Base-by-base conservation (phyloP, 2,888 invertebrate species). In the Adineta ricciae region DNA sequence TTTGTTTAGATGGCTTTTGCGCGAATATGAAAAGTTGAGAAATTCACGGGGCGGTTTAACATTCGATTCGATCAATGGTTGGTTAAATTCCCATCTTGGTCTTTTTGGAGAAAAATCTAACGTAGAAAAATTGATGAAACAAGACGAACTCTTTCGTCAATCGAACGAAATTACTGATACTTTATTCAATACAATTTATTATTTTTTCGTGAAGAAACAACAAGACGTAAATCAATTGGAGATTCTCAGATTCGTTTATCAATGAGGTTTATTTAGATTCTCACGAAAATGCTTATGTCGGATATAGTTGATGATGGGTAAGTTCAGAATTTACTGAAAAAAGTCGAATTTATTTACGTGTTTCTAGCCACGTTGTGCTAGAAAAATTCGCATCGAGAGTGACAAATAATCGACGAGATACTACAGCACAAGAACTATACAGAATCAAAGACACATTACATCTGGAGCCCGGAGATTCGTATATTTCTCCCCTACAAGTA, bases 1-100 rank as follows among this genome's bases (percentile, higher is more conserved):
- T 78, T 9, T 24, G 1, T 24, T 41, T 41, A 78, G 78, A 41
- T 78, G 78, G 78, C 24, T 78, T 78, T 78, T 9, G 14, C 21
- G 78, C 9, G 78, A 78, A 24, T 78, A 78, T 78, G 41, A 78
- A 41, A 78, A 78, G n/a, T 8, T 78, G n/a, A 41, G 5, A 78
- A 1, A 4, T 24, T 41, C 73, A 78, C 8, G 4, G 0, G 41
- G 16, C 3, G 78, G 41, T 78, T 78, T 78, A 78, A 78, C 78
- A 78, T 11, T 78, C 2, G 78, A 78, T 78, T 38, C 78, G 11
- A 19, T 78, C 8, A 41, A 41, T 78, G n/a, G 41, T 41, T 78
- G 78, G 78, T 32, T 78, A 36, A 41, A 41, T 78, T 78, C 78
- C 41, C 78, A 78, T 78, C 7, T 78, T 78, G 78, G 78, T 78